Evolutionary conservation across 2,113 vertebrate genomes (phyloP).

Genomic region (Meriones unguiculatus): DNA sequence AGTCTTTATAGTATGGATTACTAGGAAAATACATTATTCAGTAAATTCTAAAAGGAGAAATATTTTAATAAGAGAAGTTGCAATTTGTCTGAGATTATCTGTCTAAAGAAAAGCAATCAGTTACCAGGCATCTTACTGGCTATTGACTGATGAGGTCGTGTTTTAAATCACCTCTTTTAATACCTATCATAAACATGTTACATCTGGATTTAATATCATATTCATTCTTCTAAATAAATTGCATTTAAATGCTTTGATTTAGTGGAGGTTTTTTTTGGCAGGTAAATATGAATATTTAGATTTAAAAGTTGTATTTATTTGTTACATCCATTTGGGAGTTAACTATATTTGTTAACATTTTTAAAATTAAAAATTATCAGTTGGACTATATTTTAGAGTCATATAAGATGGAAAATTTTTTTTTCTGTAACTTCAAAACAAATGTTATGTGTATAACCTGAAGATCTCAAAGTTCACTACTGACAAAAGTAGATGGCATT

Average conservation of each 20-base stretch:
- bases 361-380: slow-evolving; percentile 1
- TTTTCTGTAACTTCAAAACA: background rate
- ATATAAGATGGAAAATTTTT: background rate
- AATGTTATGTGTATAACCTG: background rate
- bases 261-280: background rate
- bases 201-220: background rate
- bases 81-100: background rate
- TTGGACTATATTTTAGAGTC: background rate
- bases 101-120: background rate
- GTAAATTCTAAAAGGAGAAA: background rate
- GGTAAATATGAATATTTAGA: background rate
- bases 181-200: background rate
- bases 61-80: background rate
- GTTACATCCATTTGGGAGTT: no score
- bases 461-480: background rate
- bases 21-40: background rate
- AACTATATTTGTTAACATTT: background rate
- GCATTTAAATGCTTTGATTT: background rate
- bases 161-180: background rate
- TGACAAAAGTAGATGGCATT: background rate
- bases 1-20: background rate
- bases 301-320: background rate
- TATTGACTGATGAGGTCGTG: background rate
- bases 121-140: background rate
- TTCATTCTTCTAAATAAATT: background rate